Evolutionary conservation across 2,888 invertebrate species (phyloP), one percentile per base, ranked within the genome.

Genomic region (Drosophila anceps): DNA sequence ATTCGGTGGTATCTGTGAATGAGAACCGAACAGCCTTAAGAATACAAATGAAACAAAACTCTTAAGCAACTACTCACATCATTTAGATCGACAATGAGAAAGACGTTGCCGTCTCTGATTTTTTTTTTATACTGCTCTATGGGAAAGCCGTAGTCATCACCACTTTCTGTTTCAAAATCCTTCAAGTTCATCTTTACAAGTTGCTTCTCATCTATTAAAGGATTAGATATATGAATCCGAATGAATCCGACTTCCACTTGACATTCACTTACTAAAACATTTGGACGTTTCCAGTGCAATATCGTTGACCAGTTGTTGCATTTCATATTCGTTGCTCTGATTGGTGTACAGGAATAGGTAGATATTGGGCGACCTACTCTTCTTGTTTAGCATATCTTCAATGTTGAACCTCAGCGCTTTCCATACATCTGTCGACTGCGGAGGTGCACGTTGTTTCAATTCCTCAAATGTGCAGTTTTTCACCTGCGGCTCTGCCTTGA

Each of bases 1-100:
- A 55, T 79, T 69, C 0, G 88, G 76, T 1, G 92, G 88, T 55
- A 93, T 90, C 93, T 93, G 39, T 13, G 58, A 27, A 51, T 20
- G 29, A n/a, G 5, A 18, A 3, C 15, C 31, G 13, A 4, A n/a
- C 20, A 33, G 29, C 8, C 12, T 31, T 29, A 12, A 29, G 7
- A 9, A 39, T 6, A 27, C 5, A 18, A 8, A 27, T 1, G 4
- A 13, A 7, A 4, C 4, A 7, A 37, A 37, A 10, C 5, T 24
- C 1, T 10, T 4, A 13, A 20, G n/a, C n/a, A 12, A 12, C 9
- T 48, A 74, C 73, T 68, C 69, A 92, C 92, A 66, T 92, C 79
- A 64, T 92, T 92, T 0, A 93, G 79, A 77, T 92, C 86, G 0
- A 81, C 85, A 31, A 93, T 88, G 2, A 92, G 69, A 48, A 92